phyloP scores from a whole-genome alignment of 2,113 vertebrate genomes.

The Mesocricetus auratus region DNA sequence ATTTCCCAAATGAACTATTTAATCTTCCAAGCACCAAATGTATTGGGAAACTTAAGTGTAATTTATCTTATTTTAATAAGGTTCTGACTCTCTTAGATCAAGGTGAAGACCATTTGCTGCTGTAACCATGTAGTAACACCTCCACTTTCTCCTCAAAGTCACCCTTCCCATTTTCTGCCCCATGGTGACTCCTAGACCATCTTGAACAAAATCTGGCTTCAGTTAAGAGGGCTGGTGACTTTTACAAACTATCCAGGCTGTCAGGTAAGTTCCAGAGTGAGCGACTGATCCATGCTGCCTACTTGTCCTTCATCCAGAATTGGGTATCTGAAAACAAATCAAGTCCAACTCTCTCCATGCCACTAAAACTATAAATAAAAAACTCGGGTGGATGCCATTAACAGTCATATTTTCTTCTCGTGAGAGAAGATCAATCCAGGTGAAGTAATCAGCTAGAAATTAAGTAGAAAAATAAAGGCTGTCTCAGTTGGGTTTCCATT shows the following conservation, averaged over 20 bases:
- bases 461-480: background rate
- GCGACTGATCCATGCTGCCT: background rate
- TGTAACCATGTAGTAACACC: background rate
- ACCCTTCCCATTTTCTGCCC: background rate
- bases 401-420: background rate
- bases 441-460: background rate
- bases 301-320: background rate
- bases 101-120: slow-evolving; percentile 1
- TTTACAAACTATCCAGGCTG: background rate
- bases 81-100: background rate
- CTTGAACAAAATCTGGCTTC: background rate
- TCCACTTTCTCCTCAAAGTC: background rate
- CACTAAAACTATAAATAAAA: slow-evolving; percentile 1
- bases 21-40: background rate
- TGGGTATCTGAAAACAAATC: background rate
- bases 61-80: background rate
- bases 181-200: background rate
- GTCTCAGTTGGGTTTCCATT: background rate
- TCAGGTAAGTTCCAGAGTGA: background rate
- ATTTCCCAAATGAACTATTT: slow-evolving; percentile 1
- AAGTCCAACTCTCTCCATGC: background rate
- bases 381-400: background rate
- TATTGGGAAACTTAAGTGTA: background rate
- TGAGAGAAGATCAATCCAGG: background rate
- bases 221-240: background rate